phyloP scores from a whole-genome alignment of 2,888 invertebrate species.

The Boloria selene region DNA sequence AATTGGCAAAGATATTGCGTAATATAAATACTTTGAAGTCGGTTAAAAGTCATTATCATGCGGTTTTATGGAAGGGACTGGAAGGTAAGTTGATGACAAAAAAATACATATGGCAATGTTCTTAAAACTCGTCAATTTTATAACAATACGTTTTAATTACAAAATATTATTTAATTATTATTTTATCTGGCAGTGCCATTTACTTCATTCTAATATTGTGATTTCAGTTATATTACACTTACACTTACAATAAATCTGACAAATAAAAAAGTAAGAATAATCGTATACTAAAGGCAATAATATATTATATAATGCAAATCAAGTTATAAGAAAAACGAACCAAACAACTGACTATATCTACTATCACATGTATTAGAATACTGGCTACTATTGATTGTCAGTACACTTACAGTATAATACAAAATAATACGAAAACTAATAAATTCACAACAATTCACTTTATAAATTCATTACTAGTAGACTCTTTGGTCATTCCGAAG shows the following conservation, averaged over 20 bases:
- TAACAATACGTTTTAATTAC: constrained; percentile 9
- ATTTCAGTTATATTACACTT: constrained; percentile 16
- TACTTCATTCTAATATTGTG: constrained; percentile 30
- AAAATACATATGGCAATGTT: not conserved
- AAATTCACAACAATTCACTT: constrained; percentile 69
- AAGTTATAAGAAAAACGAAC: constrained; percentile 45
- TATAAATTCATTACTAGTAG: constrained; percentile 52
- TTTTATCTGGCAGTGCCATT: constrained; percentile 60
- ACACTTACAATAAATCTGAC: constrained; percentile 18
- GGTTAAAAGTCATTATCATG: no score
- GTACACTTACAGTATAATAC: constrained; percentile 59
- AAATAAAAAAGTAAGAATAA: constrained; percentile 20
- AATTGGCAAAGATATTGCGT: no score
- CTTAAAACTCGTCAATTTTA: not conserved
- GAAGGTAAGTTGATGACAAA: not conserved
- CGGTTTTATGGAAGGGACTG: not conserved
- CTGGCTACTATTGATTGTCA: constrained; percentile 64
- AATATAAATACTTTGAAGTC: no score
- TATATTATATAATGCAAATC: constrained; percentile 25
- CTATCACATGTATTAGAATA: constrained; percentile 79
- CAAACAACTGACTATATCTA: constrained; percentile 54
- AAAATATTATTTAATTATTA: constrained; percentile 39
- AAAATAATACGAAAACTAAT: constrained; percentile 51
- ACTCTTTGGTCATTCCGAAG: constrained; percentile 71
- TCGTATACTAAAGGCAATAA: constrained; percentile 37